Conservation (phyloP, 2,113 vertebrate genomes). For the Struthidea cinerea region DNA sequence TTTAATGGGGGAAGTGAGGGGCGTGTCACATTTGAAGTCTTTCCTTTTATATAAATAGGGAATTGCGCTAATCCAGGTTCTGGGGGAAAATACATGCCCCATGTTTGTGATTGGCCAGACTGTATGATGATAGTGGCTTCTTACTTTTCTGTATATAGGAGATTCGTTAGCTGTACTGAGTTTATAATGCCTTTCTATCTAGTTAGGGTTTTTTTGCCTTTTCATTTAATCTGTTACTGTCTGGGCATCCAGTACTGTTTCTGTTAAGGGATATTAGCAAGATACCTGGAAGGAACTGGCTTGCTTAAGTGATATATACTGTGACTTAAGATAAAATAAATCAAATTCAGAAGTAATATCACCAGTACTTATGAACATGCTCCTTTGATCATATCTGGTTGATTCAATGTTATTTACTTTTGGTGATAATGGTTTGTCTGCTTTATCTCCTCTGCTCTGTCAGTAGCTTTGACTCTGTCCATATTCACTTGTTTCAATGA, state of each 20-base stretch:
- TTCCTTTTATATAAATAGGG: neutral
- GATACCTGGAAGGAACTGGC: slow-evolving; percentile 22
- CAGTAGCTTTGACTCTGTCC: slow-evolving; percentile 5
- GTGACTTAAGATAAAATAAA: slow-evolving; percentile 45
- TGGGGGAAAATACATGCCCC: neutral
- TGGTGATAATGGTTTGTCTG: slow-evolving; percentile 44
- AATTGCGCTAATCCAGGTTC: neutral
- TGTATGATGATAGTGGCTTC: neutral
- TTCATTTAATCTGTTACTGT: neutral
- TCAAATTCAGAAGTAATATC: slow-evolving; percentile 43
- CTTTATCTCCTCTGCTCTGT: slow-evolving; percentile 31
- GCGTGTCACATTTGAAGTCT: neutral
- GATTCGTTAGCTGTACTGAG: neutral
- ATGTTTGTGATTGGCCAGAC: neutral
- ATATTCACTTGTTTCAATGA: slow-evolving; percentile 16
- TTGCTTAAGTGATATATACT: slow-evolving; percentile 2
- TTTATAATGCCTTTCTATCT: neutral
- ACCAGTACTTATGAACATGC: slow-evolving; percentile 2
- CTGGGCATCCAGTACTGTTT: neutral
- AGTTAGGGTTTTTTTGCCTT: neutral
- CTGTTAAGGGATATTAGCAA: neutral
- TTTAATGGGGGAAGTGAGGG: neutral
- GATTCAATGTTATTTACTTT: slow-evolving; percentile 22
- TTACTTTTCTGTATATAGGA: neutral
- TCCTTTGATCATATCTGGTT: slow-evolving; percentile 37